phyloP scores from a whole-genome alignment of 2,113 vertebrate species.

The Nothocercus julius region DNA sequence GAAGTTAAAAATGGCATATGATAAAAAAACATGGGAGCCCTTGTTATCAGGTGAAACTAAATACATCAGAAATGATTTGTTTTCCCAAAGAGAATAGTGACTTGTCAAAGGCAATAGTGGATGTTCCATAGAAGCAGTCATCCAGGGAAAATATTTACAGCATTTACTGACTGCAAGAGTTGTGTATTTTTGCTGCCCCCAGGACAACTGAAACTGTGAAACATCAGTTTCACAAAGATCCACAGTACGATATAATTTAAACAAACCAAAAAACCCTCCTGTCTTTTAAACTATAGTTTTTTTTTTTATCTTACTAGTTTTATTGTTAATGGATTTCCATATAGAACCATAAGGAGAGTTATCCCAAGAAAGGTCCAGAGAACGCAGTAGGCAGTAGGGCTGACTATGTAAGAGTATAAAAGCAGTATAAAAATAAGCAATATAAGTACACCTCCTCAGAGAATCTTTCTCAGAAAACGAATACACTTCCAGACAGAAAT shows the following conservation, averaged over 20 bases:
- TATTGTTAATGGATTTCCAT: background rate
- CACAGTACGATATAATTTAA: background rate
- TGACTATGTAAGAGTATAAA: background rate
- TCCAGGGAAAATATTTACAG: constrained; percentile 26
- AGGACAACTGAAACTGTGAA: background rate
- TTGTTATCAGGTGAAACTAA: background rate
- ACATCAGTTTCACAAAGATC: background rate
- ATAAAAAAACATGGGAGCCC: background rate
- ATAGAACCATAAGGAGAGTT: background rate
- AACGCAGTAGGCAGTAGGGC: background rate
- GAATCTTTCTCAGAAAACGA: background rate
- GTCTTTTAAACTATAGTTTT: background rate
- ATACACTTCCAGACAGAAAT: background rate
- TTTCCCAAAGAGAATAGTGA: constrained; percentile 19
- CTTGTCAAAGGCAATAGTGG: constrained; percentile 33
- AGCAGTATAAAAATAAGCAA: background rate
- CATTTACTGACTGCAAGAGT: constrained; percentile 1
- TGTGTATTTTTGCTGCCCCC: background rate
- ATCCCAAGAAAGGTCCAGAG: background rate
- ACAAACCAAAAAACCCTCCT: background rate
- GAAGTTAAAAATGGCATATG: background rate
- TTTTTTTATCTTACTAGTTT: background rate
- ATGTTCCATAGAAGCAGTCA: background rate
- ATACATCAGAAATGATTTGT: constrained; percentile 7
- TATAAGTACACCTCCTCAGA: background rate